Evolutionary conservation across 2,888 invertebrate genomes (phyloP), one percentile per base, ranked within the genome.

Genomic region (Cecidostiba fungosa): DNA sequence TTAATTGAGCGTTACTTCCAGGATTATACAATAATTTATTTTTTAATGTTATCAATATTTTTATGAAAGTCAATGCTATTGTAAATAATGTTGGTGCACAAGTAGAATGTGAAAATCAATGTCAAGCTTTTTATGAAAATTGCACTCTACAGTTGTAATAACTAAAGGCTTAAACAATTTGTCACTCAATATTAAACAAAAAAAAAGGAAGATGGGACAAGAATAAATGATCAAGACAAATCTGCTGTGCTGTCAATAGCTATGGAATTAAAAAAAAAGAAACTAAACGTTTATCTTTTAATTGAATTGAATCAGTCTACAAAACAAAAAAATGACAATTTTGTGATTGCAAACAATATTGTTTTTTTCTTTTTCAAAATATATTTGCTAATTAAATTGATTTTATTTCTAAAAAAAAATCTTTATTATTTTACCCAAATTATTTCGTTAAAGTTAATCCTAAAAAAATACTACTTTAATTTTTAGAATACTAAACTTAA

Each of bases 21-120:
- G 66, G 70, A 85, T 26, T 47, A 82, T 73, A 73, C 79, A 82
- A 82, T 76, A 82, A 85, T 76, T 85, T 82, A 82, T 85, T 81
- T 76, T 77, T 77, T 73, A 73, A 77, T 54, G 74, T 76, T 82
- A 66, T 77, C 23, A 66, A 77, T 77, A 81, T 77, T 69, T 77
- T 78, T 85, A 77, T 72, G 70, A 59, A 81, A 70, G 23, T 78
- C 78, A 54, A 70, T 74, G 54, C 54, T 77, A 76, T 62, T 85
- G 82, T 82, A 79, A 82, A 79, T 82, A 82, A 73, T 78, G 50
- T 82, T 79, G 78, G 29, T 83, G 76, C 73, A 72, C 66, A 70
- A 59, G 59, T 62, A 70, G 66, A 39, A 76, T 50, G 19, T 19
- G 32, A 73, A 74, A 59, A 72, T 72, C 72, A 23, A 14, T 47